These are phyloP conservation scores for Barnardius zonarius DNA, from an alignment of 2,113 vertebrate species.

Conservation along the genomic window DNA sequence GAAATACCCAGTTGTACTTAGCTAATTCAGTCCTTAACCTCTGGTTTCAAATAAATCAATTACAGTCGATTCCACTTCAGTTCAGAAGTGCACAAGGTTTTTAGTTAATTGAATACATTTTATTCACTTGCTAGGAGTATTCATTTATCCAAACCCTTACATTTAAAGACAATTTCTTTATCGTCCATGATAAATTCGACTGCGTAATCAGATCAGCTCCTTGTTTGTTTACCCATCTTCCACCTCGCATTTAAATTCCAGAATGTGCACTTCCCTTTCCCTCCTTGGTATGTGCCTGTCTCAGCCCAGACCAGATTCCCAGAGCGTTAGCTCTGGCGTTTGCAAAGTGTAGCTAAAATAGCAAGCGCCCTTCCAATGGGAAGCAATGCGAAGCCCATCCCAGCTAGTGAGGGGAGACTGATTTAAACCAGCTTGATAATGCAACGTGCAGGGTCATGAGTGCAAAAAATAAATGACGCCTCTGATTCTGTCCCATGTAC, in stretches of 20 bases:
- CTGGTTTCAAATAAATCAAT: slow-evolving; percentile 95
- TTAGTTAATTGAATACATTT: slow-evolving; percentile 88
- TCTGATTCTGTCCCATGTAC: background rate
- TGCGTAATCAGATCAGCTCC: slow-evolving; percentile 63
- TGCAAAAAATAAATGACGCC: background rate
- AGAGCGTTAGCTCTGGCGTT: background rate
- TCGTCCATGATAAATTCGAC: slow-evolving; percentile 61
- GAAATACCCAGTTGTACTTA: slow-evolving; percentile 93
- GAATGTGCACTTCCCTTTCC: background rate
- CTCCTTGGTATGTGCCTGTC: background rate
- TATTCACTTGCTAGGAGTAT: slow-evolving; percentile 83
- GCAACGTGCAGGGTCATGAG: background rate
- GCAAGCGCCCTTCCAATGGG: background rate
- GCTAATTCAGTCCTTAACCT: slow-evolving; percentile 95
- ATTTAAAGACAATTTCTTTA: slow-evolving; percentile 73
- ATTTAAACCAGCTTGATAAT: background rate
- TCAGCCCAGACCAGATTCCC: slow-evolving; percentile 23
- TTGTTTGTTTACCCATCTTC: slow-evolving; percentile 46
- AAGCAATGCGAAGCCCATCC: background rate
- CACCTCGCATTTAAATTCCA: slow-evolving; percentile 48
- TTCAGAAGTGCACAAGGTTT: slow-evolving; percentile 89
- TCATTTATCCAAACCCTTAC: slow-evolving; percentile 80
- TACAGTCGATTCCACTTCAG: slow-evolving; percentile 90
- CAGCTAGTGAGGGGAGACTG: background rate
- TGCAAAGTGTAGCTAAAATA: background rate